phyloP scores from a whole-genome alignment of 2,113 vertebrate genomes.

The Delphinus delphis region DNA sequence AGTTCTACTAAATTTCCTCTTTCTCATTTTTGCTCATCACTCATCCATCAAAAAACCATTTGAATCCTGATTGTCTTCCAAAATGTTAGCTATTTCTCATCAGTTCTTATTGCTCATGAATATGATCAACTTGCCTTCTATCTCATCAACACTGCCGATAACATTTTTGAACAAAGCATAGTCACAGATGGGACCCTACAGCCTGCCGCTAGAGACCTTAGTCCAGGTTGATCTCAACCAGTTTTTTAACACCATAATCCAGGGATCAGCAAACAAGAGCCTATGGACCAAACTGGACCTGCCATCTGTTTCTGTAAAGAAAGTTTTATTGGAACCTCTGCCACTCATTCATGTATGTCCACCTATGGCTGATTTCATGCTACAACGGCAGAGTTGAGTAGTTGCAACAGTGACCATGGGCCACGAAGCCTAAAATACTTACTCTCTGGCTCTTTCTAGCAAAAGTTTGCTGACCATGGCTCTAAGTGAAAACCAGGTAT shows the following conservation, averaged over 20 bases:
- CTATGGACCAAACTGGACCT: background rate
- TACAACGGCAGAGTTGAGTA: background rate
- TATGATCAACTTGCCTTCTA: background rate
- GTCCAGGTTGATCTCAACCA: background rate
- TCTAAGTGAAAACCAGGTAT: background rate
- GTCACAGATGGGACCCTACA: background rate
- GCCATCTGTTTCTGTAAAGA: background rate
- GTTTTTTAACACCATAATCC: background rate
- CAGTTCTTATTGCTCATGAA: background rate
- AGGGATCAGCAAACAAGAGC: background rate
- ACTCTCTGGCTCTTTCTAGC: background rate
- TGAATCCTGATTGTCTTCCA: background rate
- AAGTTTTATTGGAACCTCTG: background rate
- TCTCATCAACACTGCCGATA: background rate
- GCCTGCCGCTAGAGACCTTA: background rate
- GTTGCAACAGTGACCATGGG: background rate
- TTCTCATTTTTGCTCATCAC: constrained; percentile 21
- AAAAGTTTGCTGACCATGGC: background rate
- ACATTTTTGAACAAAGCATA: constrained; percentile 8
- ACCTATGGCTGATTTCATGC: background rate
- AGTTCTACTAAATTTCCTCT: background rate
- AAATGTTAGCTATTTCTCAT: background rate
- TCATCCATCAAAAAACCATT: background rate
- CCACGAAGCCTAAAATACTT: background rate
- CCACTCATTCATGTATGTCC: background rate